phyloP scores from a whole-genome alignment of 2,888 invertebrate genomes.

The Agrypnus murinus region DNA sequence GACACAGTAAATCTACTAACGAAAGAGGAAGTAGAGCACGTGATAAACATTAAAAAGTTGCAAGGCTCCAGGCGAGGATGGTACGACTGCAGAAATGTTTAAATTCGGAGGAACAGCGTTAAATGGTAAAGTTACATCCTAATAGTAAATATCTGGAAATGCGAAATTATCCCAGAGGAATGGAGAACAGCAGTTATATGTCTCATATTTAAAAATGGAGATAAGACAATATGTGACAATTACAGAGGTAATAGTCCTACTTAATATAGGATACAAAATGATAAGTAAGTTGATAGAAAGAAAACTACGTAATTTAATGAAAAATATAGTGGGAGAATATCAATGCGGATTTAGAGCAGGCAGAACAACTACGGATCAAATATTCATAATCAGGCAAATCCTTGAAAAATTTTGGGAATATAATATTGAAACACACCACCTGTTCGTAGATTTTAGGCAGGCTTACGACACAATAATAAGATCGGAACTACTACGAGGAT shows the following conservation, averaged over 20 bases:
- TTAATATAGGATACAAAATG: too few relatives aligned
- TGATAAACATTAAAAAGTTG: neutral
- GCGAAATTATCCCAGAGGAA: too few relatives aligned
- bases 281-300: neutral
- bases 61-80: neutral
- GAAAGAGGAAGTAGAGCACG: conserved; percentile 5
- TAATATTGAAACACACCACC: too few relatives aligned
- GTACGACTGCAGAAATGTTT: neutral
- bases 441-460: conserved; percentile 11
- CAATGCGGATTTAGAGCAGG: conserved; percentile 21
- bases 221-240: too few relatives aligned
- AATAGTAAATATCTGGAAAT: neutral
- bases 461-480: too few relatives aligned
- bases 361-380: conserved; percentile 14
- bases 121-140: neutral
- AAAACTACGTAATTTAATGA: neutral
- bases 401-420: too few relatives aligned
- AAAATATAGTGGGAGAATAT: conserved; percentile 18
- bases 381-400: conserved; percentile 12
- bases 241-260: neutral
- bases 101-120: neutral
- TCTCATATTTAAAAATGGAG: too few relatives aligned
- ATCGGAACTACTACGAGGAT: conserved; percentile 6
- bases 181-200: neutral
- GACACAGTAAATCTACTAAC: neutral